Evolutionary conservation across 2,888 invertebrate species (phyloP).

Genomic region (Scelioninae gen. 1): DNA sequence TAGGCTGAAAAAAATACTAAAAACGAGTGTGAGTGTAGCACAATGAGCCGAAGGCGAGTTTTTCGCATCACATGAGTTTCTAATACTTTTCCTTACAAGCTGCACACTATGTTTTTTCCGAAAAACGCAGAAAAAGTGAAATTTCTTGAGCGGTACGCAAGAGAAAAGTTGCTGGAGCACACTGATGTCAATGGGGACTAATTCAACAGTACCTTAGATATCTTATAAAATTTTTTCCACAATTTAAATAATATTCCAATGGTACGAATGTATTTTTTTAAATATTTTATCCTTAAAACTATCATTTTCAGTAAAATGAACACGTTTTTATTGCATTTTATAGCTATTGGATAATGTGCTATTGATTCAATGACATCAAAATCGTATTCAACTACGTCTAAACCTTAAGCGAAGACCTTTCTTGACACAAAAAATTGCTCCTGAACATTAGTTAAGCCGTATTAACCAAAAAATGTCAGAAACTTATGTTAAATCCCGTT

Average conservation of each 20-base stretch:
- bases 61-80: too few relatives aligned
- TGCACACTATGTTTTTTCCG: neutral
- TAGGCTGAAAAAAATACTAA: constrained; percentile 1
- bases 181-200: constrained; percentile 9
- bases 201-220: constrained; percentile 18
- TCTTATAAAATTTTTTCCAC: constrained; percentile 18
- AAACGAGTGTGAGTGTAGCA: neutral
- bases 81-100: too few relatives aligned
- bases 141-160: constrained; percentile 4
- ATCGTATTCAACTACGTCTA: constrained; percentile 18
- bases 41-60: neutral
- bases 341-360: constrained; percentile 8
- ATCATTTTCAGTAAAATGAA: constrained; percentile 9
- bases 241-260: constrained; percentile 34
- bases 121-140: constrained; percentile 1
- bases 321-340: constrained; percentile 23
- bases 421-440: too few relatives aligned
- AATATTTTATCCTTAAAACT: constrained; percentile 24
- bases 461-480: too few relatives aligned
- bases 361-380: constrained; percentile 4
- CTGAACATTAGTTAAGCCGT: too few relatives aligned
- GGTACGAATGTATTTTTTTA: constrained; percentile 18
- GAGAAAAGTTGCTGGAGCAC: neutral
- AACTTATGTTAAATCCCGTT: too few relatives aligned
- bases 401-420: neutral